phyloP scores from a whole-genome alignment of 2,888 invertebrate species.

The Protodeltote pygarga region DNA sequence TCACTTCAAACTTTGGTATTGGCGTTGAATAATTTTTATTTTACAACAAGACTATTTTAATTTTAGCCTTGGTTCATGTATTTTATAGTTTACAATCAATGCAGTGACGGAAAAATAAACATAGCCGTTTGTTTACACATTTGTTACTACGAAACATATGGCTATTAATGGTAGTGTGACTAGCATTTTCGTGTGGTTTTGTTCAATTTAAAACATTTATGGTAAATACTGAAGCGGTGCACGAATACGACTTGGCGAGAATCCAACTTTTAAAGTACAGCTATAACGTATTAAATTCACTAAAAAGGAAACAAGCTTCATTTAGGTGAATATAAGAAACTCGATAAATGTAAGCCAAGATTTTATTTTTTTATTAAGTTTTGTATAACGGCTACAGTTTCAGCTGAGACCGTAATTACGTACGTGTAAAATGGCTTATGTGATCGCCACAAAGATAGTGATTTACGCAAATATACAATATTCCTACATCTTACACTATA shows the following conservation, averaged over 20 bases:
- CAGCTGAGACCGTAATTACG: no score
- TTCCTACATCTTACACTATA: no score
- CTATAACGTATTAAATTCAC: conserved; percentile 3
- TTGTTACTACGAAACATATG: conserved; percentile 16
- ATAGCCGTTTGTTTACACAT: conserved; percentile 9
- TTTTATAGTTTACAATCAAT: not conserved
- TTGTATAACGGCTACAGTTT: no score
- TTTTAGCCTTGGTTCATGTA: no score
- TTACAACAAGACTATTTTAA: no score
- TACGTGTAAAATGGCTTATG: no score
- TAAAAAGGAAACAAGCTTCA: conserved; percentile 6
- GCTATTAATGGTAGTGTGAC: not conserved
- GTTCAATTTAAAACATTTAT: conserved; percentile 1
- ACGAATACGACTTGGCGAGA: conserved; percentile 14
- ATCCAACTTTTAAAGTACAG: conserved; percentile 18
- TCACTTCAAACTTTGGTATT: no score
- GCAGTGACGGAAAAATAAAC: conserved; percentile 5
- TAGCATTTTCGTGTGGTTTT: not conserved
- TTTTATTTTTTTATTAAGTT: not conserved
- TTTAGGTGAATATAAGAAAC: conserved; percentile 2
- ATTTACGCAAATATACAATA: no score
- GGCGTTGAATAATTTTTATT: no score
- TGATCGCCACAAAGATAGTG: no score
- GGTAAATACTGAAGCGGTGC: conserved; percentile 6
- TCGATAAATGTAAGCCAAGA: not conserved